These are phyloP conservation scores for Eleutherodactylus coqui DNA, from an alignment of 2,797 vertebrate species.

Conservation along the genomic window DNA sequence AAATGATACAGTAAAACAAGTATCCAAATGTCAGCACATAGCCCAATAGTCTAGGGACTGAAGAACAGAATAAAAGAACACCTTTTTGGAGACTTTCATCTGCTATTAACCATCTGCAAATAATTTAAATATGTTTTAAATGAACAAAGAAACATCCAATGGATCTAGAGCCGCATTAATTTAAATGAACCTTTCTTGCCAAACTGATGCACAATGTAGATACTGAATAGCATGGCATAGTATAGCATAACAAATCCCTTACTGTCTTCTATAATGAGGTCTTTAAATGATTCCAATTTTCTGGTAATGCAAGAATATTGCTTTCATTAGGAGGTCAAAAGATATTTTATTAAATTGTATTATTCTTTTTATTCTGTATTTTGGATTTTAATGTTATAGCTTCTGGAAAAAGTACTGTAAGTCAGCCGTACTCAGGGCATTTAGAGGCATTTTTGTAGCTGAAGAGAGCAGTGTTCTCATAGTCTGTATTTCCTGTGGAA, in stretches of 20 bases:
- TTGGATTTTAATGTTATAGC: not conserved
- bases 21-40: constrained; percentile 82
- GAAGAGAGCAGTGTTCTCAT: too few species aligned
- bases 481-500: not conserved
- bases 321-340: not conserved
- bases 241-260: not conserved
- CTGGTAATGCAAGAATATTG: not conserved
- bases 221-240: constrained; percentile 51
- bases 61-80: constrained; percentile 74
- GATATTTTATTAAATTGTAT: not conserved
- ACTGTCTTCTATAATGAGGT: constrained; percentile 6
- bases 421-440: not conserved
- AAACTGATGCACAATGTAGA: constrained; percentile 53
- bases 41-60: constrained; percentile 74
- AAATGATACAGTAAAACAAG: constrained; percentile 87
- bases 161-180: constrained; percentile 16
- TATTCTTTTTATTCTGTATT: not conserved
- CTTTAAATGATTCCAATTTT: not conserved
- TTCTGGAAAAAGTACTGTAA: not conserved
- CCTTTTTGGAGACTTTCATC: constrained; percentile 79
- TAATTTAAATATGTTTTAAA: constrained; percentile 78
- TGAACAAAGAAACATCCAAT: constrained; percentile 61
- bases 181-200: constrained; percentile 48
- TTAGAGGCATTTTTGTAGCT: not conserved
- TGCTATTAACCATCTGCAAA: constrained; percentile 80